phyloP scores from a whole-genome alignment of 2,113 vertebrate species.

The Chamaea fasciata region DNA sequence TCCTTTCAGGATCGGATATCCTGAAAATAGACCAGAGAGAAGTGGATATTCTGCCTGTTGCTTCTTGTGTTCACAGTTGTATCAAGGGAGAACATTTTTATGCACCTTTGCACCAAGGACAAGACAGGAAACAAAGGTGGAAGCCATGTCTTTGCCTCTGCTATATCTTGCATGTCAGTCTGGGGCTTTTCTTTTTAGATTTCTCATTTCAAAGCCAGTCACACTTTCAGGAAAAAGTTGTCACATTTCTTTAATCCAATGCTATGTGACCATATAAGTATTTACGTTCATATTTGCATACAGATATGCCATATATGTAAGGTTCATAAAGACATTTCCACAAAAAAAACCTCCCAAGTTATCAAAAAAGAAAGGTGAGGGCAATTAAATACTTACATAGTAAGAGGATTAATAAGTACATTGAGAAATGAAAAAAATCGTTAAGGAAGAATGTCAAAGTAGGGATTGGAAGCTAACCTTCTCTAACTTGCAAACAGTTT shows the following conservation, averaged over 20 bases:
- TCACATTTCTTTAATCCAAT: neutral
- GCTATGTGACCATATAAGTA: neutral
- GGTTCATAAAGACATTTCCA: neutral
- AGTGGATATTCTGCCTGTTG: neutral
- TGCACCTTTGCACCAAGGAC: neutral
- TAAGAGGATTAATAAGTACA: neutral
- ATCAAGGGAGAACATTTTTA: neutral
- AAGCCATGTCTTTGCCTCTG: neutral
- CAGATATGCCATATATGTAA: neutral
- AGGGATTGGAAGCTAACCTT: neutral
- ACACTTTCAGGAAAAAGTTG: neutral
- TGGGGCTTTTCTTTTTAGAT: neutral
- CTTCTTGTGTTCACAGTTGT: neutral
- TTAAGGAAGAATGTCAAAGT: neutral
- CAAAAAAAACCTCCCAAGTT: neutral
- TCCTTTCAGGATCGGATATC: accelerated
- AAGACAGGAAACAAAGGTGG: neutral
- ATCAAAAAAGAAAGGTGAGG: neutral
- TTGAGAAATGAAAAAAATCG: neutral
- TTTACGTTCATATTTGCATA: neutral
- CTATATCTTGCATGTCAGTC: neutral
- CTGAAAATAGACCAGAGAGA: neutral
- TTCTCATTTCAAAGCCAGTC: neutral
- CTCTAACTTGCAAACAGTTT: neutral
- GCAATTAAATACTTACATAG: neutral